A percentile compares a stretch with the other conserved stretches of the same genome.
Conservation (phyloP, 2,888 invertebrate genomes). For the Patella caerulea region DNA sequence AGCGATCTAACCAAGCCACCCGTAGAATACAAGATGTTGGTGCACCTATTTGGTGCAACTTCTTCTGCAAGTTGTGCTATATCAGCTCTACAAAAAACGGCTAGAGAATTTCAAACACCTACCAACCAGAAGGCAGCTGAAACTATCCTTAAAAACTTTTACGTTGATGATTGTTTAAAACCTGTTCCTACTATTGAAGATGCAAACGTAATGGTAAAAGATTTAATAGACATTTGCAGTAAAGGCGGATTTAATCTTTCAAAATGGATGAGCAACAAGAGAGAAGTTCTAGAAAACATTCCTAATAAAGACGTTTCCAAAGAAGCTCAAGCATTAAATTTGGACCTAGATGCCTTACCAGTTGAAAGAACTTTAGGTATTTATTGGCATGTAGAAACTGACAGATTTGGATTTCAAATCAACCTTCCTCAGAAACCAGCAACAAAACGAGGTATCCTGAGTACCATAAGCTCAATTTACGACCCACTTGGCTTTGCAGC, state of each 20-base stretch:
- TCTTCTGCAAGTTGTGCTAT: constrained; percentile 13
- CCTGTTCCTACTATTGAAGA: constrained; percentile 20
- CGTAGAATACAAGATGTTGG: background rate
- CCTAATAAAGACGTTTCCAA: constrained; percentile 14
- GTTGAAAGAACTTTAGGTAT: constrained; percentile 1
- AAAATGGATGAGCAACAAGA: constrained; percentile 27
- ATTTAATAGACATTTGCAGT: constrained; percentile 20
- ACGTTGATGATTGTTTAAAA: constrained; percentile 33
- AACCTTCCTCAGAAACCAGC: background rate
- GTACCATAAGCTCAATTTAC: constrained; percentile 12
- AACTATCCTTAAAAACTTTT: constrained; percentile 29
- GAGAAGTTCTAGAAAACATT: constrained; percentile 23
- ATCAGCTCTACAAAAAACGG: constrained; percentile 11
- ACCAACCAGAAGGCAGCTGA: constrained; percentile 15
- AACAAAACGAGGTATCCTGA: constrained; percentile 17
- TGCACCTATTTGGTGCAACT: constrained; percentile 15
- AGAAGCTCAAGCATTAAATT: background rate
- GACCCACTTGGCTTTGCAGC: constrained; percentile 21
- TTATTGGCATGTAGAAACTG: background rate
- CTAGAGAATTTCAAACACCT: background rate
- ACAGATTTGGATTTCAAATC: background rate
- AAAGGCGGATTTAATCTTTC: constrained; percentile 26
- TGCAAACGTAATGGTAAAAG: constrained; percentile 18
- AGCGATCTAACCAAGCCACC: background rate
- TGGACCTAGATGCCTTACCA: background rate